These are phyloP conservation scores for Berghia stephanieae DNA, from an alignment of 1,140 invertebrate species.

Conservation along the genomic window DNA sequence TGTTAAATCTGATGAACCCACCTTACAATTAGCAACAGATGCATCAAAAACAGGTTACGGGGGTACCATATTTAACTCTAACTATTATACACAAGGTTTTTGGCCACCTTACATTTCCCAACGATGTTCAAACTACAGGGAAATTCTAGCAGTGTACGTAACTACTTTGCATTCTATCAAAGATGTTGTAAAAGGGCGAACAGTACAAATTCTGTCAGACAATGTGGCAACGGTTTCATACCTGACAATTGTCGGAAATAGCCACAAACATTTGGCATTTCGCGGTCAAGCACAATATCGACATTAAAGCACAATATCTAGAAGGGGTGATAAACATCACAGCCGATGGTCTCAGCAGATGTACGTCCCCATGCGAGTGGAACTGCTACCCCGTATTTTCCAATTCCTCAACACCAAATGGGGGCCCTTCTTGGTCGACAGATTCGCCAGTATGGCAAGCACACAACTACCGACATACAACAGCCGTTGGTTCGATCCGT, in stretches of 20 bases:
- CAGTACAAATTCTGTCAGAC: constrained; percentile 5
- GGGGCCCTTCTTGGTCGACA: neutral
- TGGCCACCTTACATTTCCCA: no score
- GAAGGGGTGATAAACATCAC: neutral
- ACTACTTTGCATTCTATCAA: neutral
- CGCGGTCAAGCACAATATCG: neutral
- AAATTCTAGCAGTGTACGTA: neutral
- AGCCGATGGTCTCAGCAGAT: neutral
- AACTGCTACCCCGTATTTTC: neutral
- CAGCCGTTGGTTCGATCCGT: neutral
- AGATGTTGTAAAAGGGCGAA: neutral
- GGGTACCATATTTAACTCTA: no score
- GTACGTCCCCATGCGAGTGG: neutral
- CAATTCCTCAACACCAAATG: neutral
- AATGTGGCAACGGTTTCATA: neutral
- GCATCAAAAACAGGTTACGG: no score
- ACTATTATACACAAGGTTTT: no score
- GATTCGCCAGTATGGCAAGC: neutral
- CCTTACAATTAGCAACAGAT: no score
- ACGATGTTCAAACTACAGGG: neutral
- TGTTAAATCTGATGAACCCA: neutral
- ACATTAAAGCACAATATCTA: neutral
- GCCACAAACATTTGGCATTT: neutral
- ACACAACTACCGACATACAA: constrained; percentile 3
- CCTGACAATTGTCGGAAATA: neutral